Percentiles rank a stretch among this genome's conserved stretches.
Evolutionary conservation across 1,140 invertebrate genomes (phyloP).

Genomic region (Heliconius eleuchia): DNA sequence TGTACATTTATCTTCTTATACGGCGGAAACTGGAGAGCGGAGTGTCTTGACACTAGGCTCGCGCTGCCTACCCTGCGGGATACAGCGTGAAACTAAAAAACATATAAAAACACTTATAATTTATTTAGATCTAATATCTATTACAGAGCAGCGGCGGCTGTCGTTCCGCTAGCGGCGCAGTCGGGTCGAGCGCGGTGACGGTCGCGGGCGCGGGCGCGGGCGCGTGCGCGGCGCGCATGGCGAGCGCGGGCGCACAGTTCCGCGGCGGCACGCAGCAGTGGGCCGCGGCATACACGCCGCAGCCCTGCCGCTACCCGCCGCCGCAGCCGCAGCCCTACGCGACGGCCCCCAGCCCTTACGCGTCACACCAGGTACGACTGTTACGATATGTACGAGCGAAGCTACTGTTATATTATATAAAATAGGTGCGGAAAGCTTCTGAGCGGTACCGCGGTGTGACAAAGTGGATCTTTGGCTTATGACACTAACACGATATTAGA

Average conservation of each 20-base stretch:
- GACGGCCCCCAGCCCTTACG: conserved; percentile 67
- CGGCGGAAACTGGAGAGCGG: too few species aligned
- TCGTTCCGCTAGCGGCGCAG: conserved; percentile 62
- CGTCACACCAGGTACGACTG: conserved; percentile 64
- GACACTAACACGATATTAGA: too few species aligned
- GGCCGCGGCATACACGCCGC: conserved; percentile 73
- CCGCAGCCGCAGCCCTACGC: conserved; percentile 73
- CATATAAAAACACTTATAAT: too few species aligned
- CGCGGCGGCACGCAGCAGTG: conserved; percentile 75
- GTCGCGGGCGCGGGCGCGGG: conserved; percentile 63
- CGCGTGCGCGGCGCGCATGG: conserved; percentile 74
- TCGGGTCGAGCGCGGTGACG: conserved; percentile 67
- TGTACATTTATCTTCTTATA: too few species aligned
- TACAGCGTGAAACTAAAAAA: too few species aligned
- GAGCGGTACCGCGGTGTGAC: too few species aligned
- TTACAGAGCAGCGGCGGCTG: conserved; percentile 71
- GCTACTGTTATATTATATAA: too few species aligned
- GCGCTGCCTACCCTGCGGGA: too few species aligned
- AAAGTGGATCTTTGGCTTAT: too few species aligned
- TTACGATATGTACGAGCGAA: neutral
- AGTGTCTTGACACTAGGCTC: too few species aligned
- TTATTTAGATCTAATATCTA: neutral
- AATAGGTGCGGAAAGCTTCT: too few species aligned
- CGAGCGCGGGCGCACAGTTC: conserved; percentile 76
- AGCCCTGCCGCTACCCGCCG: conserved; percentile 77